These are phyloP conservation scores for Hippopotamyrus pictus DNA, from an alignment of 2,797 vertebrate genomes.

Conservation along the genomic window DNA sequence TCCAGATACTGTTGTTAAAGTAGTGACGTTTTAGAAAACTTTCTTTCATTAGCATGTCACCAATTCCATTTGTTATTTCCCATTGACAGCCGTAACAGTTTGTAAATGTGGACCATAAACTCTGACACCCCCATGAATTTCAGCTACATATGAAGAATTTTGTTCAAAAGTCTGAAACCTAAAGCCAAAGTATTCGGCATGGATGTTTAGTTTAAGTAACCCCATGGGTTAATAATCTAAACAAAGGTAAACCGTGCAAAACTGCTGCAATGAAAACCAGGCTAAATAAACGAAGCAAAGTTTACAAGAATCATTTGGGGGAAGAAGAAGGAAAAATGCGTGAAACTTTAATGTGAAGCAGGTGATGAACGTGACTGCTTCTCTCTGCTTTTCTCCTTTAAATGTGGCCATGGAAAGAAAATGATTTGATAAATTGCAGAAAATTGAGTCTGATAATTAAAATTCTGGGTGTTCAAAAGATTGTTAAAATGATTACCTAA, in stretches of 20 bases:
- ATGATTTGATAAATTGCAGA: slow-evolving; percentile 36
- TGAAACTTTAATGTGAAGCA: slow-evolving; percentile 84
- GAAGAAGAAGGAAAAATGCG: slow-evolving; percentile 62
- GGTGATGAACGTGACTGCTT: slow-evolving; percentile 63
- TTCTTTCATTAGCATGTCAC: slow-evolving; percentile 32
- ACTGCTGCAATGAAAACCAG: slow-evolving; percentile 96
- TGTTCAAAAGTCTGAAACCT: slow-evolving; percentile 78
- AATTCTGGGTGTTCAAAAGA: slow-evolving; percentile 24
- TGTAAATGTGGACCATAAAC: slow-evolving; percentile 69
- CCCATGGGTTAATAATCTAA: slow-evolving; percentile 98
- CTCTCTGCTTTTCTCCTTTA: slow-evolving; percentile 37
- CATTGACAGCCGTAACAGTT: slow-evolving; percentile 46
- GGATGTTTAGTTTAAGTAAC: slow-evolving; percentile 94
- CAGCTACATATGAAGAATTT: slow-evolving; percentile 65
- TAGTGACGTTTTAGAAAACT: slow-evolving; percentile 15
- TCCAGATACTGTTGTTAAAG: neutral
- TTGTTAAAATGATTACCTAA: neutral
- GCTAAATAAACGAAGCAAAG: slow-evolving; percentile 90
- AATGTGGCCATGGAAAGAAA: slow-evolving; percentile 36
- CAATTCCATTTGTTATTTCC: slow-evolving; percentile 33
- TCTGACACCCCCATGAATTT: slow-evolving; percentile 71
- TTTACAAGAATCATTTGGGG: slow-evolving; percentile 83
- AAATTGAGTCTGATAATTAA: slow-evolving; percentile 28
- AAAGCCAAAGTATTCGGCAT: slow-evolving; percentile 76
- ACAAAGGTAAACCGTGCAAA: slow-evolving; percentile 95